Base-by-base conservation (phyloP, 2,797 vertebrate species). In the Cryptoblepharus egeriae region DNA sequence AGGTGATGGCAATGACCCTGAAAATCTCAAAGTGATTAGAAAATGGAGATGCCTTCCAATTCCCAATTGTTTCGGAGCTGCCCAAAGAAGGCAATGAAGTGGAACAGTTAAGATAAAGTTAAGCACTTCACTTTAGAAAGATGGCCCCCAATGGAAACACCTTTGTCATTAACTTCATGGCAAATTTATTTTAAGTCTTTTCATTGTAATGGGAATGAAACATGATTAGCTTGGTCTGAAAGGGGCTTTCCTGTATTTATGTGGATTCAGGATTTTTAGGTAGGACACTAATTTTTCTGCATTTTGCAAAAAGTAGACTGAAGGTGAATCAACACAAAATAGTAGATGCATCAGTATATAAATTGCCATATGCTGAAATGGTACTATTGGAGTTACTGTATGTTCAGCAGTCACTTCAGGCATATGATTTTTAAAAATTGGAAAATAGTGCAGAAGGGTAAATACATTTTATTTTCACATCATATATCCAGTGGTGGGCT, bases 91-190 rank as follows among this genome's bases (percentile, higher is more conserved):
- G 20, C 63, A 60, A 39, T 64, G 45, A 64, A 83, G 45, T 39
- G 42, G 75, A 83, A 77, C 75, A n/a, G 67, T 70, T 83, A 60
- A 71, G 58, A 76, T 39, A 26, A 60, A 60, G 80, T 60, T 35
- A 64, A 39, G 67, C 28, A 45, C 60, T 28, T 32, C n/a, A 57
- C 45, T 71, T 83, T 35, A 63, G 13, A 83, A 77, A 55, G 69
- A 39, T 55, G 45, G 58, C 30, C 26, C 32, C 7, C 30, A 58
- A 57, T 15, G 26, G n/a, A 78, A 70, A 35, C 69, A 72, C 55
- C 49, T 42, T 49, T 69, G 16, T 57, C 28, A n/a, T 42, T 63
- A 63, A 71, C 35, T 63, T 71, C 74, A 65, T 30, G 67, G 15
- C 32, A 55, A 18, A 55, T 16, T 28, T 58, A 22, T 42, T 79